phyloP scores from a whole-genome alignment of 2,888 invertebrate species.

The Nemoura dubitans region DNA sequence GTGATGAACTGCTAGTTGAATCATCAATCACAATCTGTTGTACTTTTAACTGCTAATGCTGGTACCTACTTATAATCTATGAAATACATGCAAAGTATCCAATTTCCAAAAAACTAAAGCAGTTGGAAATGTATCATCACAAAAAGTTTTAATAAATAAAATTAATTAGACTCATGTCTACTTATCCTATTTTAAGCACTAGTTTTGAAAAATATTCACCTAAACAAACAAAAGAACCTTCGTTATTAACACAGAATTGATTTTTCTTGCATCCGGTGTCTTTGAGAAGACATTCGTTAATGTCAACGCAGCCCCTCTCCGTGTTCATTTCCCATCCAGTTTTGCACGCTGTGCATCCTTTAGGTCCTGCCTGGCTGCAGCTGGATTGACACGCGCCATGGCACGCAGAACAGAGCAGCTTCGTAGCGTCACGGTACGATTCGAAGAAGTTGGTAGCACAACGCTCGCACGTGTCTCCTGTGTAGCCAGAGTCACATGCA shows the following conservation, averaged over 20 bases:
- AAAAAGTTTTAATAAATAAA: too few relatives aligned
- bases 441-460: conserved; percentile 80
- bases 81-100: too few relatives aligned
- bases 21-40: too few relatives aligned
- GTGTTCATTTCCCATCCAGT: conserved; percentile 78
- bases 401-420: conserved; percentile 80
- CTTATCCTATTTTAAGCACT: too few relatives aligned
- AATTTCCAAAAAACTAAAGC: too few relatives aligned
- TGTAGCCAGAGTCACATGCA: conserved; percentile 83
- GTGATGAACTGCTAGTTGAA: too few relatives aligned
- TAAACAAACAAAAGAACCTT: conserved; percentile 83
- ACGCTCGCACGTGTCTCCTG: conserved; percentile 78
- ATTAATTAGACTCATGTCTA: too few relatives aligned
- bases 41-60: too few relatives aligned
- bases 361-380: conserved; percentile 78
- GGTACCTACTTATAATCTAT: too few relatives aligned
- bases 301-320: conserved; percentile 81
- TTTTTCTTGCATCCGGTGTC: conserved; percentile 65
- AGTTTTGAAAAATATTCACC: conserved; percentile 55
- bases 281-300: conserved; percentile 81
- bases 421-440: conserved; percentile 77
- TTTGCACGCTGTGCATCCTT: conserved; percentile 72
- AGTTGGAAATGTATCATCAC: too few relatives aligned
- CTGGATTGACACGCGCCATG: conserved; percentile 80
- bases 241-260: conserved; percentile 89